Evolutionary conservation across 2,113 vertebrate species (phyloP).

Genomic region (Protomyctophum bolini): DNA sequence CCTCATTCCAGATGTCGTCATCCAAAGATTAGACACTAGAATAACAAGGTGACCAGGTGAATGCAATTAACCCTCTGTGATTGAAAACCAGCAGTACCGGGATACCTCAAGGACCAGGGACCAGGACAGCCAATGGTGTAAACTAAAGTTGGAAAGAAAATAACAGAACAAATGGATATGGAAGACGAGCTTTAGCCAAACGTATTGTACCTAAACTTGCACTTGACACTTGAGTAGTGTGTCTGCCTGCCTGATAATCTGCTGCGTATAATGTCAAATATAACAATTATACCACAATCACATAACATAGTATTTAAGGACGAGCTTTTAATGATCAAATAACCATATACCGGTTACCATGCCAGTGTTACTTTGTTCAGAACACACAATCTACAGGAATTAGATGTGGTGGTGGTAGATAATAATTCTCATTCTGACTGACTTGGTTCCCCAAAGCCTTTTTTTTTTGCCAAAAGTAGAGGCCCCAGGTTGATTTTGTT

Average conservation of each 20-base stretch:
- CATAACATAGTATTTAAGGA: neutral
- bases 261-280: no score
- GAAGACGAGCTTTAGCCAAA: neutral
- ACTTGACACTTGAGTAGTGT: neutral
- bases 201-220: neutral
- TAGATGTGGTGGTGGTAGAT: neutral
- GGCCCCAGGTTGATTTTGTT: no score
- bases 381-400: neutral
- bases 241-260: neutral
- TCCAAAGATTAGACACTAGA: no score
- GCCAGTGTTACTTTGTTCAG: neutral
- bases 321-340: constrained; percentile 25
- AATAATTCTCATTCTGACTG: neutral
- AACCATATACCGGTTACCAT: neutral
- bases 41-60: no score
- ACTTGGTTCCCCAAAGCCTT: neutral
- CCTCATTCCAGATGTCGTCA: no score
- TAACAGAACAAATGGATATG: neutral
- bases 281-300: neutral
- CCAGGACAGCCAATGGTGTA: no score
- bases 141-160: neutral
- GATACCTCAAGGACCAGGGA: no score
- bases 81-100: no score
- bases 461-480: no score
- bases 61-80: no score